Evolutionary conservation across 2,797 vertebrate species (phyloP), one percentile per base, ranked within the genome.

Genomic region (Anomalospiza imberbis): DNA sequence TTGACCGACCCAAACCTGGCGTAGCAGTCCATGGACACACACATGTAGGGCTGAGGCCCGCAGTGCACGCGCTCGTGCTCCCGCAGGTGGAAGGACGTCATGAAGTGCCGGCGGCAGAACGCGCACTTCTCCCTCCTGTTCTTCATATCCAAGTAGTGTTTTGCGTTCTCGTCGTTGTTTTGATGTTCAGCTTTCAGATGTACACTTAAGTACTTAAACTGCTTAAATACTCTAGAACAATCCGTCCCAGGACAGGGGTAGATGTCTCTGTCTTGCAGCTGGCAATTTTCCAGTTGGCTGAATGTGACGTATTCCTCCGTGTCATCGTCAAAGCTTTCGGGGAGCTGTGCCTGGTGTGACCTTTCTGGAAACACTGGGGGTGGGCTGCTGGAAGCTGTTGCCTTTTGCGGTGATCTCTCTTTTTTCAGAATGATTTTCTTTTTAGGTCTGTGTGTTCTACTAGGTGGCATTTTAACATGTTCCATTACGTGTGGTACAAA

Each of bases 121-220:
- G 98, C 97, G 91, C 99, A 99, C 92, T 99, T 99, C 89, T 99
- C 99, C 32, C 99, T 97, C 74, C 98, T 98, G 96, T 99, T 99
- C 94, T 98, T 99, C 98, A 99, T 99, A 70, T 99, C 98, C 82
- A 99, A 88, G 95, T 99, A 99, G 96, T 99, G 98, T 72, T 98
- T 99, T n/a, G 99, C 98, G 32, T 99, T 99, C 62, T 99, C 98
- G 34, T 99, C 99, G 0, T 98, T 98, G 90, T 98, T 98, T 60
- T 98, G 97, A 95, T 99, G 99, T 55, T 99, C 99, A 0, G 98
- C 98, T 97, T 99, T 99, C 48, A 99, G 97, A 90, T 99, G 99
- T 5, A 99, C 99, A 9, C 99, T 99, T 31, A 99, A 94, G 96
- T 99, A 99, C 93, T 99, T 99, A 62, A 99, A 99, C 75, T 99